Evolutionary conservation across 2,113 vertebrate genomes (phyloP), one percentile per base, ranked within the genome.

Genomic region (Chascanopsetta lugubris): DNA sequence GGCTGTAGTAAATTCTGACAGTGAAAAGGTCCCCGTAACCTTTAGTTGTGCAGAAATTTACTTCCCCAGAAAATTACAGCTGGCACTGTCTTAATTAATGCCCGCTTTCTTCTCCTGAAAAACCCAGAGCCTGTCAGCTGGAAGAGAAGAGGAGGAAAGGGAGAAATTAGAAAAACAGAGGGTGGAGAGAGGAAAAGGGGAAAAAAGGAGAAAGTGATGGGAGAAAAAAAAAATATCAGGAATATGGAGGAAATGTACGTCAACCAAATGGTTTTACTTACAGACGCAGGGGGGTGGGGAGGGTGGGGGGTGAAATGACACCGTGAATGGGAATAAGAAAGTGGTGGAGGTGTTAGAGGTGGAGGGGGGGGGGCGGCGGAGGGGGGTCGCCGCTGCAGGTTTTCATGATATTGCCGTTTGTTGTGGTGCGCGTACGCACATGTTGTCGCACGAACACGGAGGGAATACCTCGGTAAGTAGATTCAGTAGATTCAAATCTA

Each of bases 31-130:
- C 97, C 96, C 97, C 94, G 96, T 98, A 98, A 98, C 97, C 97
- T 99, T 99, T 99, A 98, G 96, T 98, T 98, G 96, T 96, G 96
- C 94, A 96, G 97, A 98, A 99, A 99, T 99, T 98, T 98, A 98
- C 97, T 99, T 99, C 97, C 96, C 96, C 96, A 97, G 96, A 98
- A 99, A 99, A 99, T 99, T 99, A 98, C 97, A 98, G 97, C 97
- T 97, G 97, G 96, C 96, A 97, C 95, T 94, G 96, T 99, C 97
- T 99, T 99, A 99, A 99, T 99, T 99, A 99, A 99, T 99, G 97
- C 95, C 94, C 91, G 94, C 95, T 98, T 97, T 98, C 95, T 97
- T 97, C 95, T 94, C 95, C 95, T 94, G 94, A 96, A 98, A n/a
- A 97, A 96, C 95, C 95, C 94, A 86, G 93, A 93, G 96, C 95